Conservation (phyloP, 2,113 vertebrate species). For the Neoarius graeffei region DNA sequence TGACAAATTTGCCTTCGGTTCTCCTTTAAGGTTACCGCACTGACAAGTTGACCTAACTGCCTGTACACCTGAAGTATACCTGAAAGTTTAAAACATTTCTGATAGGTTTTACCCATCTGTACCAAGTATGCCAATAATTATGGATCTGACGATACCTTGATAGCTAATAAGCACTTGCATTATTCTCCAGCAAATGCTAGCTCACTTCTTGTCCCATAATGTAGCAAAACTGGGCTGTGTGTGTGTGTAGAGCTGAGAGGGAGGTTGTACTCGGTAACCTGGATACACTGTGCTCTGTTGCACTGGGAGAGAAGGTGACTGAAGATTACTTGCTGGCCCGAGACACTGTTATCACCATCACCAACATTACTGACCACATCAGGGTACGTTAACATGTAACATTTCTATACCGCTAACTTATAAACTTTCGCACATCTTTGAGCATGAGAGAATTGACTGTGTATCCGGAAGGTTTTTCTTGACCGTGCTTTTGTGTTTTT, state of each 20-base stretch:
- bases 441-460: not conserved
- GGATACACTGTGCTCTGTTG: slow-evolving; percentile 84
- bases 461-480: not conserved
- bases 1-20: too few relatives aligned
- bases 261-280: slow-evolving; percentile 93
- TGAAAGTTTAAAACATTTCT: too few relatives aligned
- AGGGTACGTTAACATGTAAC: slow-evolving; percentile 72
- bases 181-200: too few relatives aligned
- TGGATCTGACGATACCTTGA: too few relatives aligned
- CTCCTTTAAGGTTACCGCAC: too few relatives aligned
- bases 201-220: not conserved
- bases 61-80: too few relatives aligned
- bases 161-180: too few relatives aligned
- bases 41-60: too few relatives aligned
- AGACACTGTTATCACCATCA: slow-evolving; percentile 82
- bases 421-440: too few relatives aligned
- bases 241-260: slow-evolving; percentile 78
- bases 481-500: slow-evolving; percentile 14
- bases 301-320: slow-evolving; percentile 79
- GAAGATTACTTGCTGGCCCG: slow-evolving; percentile 86
- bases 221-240: not conserved
- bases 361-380: slow-evolving; percentile 78
- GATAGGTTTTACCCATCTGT: not conserved
- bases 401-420: too few relatives aligned
- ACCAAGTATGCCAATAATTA: not conserved